Base-by-base conservation (phyloP, 2,113 vertebrate species). In the Erythrocebus patas region DNA sequence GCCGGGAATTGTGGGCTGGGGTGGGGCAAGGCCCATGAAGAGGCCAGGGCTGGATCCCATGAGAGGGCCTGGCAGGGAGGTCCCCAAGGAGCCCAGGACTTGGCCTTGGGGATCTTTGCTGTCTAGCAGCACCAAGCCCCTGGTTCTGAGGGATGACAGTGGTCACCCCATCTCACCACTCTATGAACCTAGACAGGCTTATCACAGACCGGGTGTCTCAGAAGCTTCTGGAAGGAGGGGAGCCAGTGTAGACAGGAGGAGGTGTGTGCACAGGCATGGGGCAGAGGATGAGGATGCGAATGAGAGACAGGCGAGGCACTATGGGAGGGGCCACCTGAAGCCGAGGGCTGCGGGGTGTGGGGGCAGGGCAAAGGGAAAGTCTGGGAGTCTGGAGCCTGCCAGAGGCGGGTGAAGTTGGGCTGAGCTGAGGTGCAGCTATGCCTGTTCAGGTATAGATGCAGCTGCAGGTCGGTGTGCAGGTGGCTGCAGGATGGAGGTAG, bases 201-300 rank as follows among this genome's bases (percentile, higher is more conserved):
- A 32, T 59, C 80, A 59, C 55, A 82, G 23, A 35, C n/a, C 2
- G n/a, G 55, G 75, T 57, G 4, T 80, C 66, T 92, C 45, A 43
- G 70, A 43, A 89, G 83, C 61, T 93, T 92, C 38, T 48, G 35
- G 82, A 96, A 90, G 70, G 82, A 61, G 66, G 27, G 40, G 17
- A 38, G 20, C 50, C 59, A 75, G 66, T 35, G 68, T 32, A 40
- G 11, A 12, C 25, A 45, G 75, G 48, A 57, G 75, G 48, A 80
- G 38, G 3, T 17, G 4, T 3, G 16, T n/a, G 14, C 25, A n/a
- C 18, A 30, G 85, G 40, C 10, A 3, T 50, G 40, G 84, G 40
- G 27, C 35, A 25, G 52, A 32, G 35, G 22, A 18, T 1, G 27
- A 83, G 83, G 50, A n/a, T 6, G 3, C 3, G 16, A 48, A 43